phyloP scores from a whole-genome alignment of 92 coral and sea anemone genomes.

The Galaxea fascicularis region DNA sequence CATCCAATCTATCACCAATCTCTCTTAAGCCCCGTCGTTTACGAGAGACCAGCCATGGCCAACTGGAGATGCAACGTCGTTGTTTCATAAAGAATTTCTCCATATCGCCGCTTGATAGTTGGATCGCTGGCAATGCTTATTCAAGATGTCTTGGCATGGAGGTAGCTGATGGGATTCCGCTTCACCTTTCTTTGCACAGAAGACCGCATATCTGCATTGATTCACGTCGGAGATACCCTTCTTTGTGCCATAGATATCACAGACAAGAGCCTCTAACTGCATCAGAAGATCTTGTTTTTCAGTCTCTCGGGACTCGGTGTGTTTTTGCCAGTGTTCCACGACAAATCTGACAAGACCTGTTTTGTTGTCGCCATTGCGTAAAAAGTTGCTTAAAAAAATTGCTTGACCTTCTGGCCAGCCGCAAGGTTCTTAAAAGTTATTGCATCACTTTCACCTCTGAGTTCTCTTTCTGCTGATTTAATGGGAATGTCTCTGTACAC shows the following conservation, averaged over 20 bases:
- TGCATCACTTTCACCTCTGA: conserved; percentile 49
- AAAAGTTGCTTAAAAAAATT: conserved; percentile 18
- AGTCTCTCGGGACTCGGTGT: conserved; percentile 42
- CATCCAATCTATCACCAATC: no score
- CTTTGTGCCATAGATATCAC: no score
- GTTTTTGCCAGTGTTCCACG: conserved; percentile 57
- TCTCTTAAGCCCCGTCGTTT: conserved; percentile 49
- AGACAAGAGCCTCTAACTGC: no score
- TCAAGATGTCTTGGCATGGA: conserved; percentile 33
- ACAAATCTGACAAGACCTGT: conserved; percentile 50
- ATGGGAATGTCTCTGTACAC: conserved; percentile 47
- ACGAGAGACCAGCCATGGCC: conserved; percentile 40
- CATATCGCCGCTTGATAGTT: conserved; percentile 39
- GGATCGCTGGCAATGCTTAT: conserved; percentile 20
- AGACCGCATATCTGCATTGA: no score
- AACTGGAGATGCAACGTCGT: conserved; percentile 39
- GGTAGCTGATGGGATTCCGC: conserved; percentile 52
- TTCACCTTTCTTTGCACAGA: no score
- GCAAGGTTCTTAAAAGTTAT: conserved; percentile 39
- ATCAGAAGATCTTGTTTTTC: no score
- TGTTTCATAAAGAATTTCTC: conserved; percentile 29
- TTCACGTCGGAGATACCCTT: no score
- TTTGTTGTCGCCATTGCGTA: conserved; percentile 52
- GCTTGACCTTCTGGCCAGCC: conserved; percentile 53
- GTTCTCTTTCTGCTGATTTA: conserved; percentile 48